A percentile compares a stretch with the other conserved stretches of the same genome.
Conservation (phyloP, 2,797 vertebrate genomes). For the Tokudaia tokunoshimensis region DNA sequence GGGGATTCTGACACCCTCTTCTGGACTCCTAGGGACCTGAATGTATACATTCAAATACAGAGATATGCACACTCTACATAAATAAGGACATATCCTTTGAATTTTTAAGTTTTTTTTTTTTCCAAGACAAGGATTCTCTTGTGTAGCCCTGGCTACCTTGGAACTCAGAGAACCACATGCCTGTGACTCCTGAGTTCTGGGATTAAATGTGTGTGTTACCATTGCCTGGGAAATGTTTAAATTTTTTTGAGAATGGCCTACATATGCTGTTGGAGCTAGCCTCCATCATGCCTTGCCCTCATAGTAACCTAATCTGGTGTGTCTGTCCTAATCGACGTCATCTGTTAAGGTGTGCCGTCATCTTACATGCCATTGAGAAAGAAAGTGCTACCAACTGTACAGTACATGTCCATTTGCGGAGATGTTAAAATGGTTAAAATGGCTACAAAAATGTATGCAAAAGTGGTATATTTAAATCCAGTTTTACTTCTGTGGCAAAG, state of each 20-base stretch:
- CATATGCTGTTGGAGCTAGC: not conserved
- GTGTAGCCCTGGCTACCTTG: not conserved
- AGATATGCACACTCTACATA: not conserved
- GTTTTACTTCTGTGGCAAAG: not conserved
- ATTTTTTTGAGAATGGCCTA: not conserved
- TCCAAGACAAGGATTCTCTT: not conserved
- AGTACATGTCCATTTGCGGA: constrained; percentile 22
- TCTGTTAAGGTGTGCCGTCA: not conserved
- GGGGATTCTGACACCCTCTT: not conserved
- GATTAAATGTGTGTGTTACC: not conserved
- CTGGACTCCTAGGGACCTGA: not conserved
- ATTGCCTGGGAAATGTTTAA: not conserved
- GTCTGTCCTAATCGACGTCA: not conserved
- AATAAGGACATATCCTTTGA: not conserved
- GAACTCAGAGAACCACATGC: not conserved
- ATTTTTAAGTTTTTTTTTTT: not conserved
- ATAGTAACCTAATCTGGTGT: not conserved
- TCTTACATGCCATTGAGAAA: constrained; percentile 40
- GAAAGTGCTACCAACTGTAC: not conserved
- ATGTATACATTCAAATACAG: not conserved
- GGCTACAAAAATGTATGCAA: not conserved
- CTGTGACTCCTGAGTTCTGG: not conserved
- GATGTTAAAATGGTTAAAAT: constrained; percentile 32
- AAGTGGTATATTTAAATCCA: constrained; percentile 42
- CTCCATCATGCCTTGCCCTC: not conserved